Percentiles rank a stretch among this genome's conserved stretches.
These are phyloP conservation scores for Ennomos fuscantarius DNA, from an alignment of 2,888 invertebrate species.

Conservation along the genomic window DNA sequence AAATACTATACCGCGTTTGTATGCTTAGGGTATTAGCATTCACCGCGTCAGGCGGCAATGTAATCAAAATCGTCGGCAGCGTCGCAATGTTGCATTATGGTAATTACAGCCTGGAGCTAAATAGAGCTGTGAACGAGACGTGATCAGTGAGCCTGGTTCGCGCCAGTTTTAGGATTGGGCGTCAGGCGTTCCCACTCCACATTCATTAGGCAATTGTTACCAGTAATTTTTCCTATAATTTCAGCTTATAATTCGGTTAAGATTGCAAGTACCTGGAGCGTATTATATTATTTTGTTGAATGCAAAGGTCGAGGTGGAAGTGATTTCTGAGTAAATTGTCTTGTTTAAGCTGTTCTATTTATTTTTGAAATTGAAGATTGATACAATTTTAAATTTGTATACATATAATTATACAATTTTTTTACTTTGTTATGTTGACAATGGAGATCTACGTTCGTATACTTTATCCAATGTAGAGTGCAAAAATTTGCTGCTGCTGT, in stretches of 20 bases:
- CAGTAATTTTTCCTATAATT: conserved; percentile 7
- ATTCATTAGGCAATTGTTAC: conserved; percentile 21
- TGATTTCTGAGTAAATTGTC: no score
- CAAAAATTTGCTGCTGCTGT: no score
- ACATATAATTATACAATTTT: no score
- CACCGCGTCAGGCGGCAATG: conserved; percentile 62
- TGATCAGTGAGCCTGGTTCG: conserved; percentile 46
- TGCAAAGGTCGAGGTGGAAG: no score
- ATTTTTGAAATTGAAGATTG: no score
- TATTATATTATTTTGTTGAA: no score
- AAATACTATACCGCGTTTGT: conserved; percentile 52
- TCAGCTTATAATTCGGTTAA: not conserved
- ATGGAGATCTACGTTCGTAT: no score
- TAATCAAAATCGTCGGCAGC: conserved; percentile 67
- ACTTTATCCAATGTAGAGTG: no score
- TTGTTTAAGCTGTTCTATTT: no score
- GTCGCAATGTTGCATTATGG: conserved; percentile 72
- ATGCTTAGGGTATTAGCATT: conserved; percentile 61
- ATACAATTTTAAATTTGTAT: no score
- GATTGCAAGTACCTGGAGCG: not conserved
- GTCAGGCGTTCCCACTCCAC: conserved; percentile 12
- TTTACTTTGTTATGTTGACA: no score
- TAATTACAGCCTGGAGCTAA: conserved; percentile 63
- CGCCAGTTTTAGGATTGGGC: conserved; percentile 9
- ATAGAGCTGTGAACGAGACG: conserved; percentile 62